phyloP scores from a whole-genome alignment of 2,113 vertebrate species.

The Myotis lucifugus region DNA sequence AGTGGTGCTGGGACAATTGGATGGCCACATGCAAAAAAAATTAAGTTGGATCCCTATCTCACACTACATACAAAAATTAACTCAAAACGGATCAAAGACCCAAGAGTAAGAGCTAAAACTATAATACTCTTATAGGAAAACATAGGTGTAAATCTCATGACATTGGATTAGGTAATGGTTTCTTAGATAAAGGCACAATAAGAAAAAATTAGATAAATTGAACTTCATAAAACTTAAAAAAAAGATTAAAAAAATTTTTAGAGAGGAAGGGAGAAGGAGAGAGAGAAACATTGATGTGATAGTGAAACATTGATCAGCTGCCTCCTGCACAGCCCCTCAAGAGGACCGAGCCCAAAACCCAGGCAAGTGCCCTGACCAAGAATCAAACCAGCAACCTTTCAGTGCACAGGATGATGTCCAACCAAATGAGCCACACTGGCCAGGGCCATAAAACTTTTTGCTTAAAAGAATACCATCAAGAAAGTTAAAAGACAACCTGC shows the following conservation, averaged over 20 bases:
- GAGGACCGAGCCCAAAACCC: not conserved
- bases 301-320: not conserved
- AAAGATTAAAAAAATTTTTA: not conserved
- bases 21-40: not conserved
- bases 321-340: not conserved
- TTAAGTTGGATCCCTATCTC: not conserved
- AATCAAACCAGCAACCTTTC: not conserved
- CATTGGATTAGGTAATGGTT: not conserved
- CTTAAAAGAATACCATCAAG: not conserved
- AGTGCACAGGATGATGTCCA: not conserved
- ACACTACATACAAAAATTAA: conserved; percentile 10
- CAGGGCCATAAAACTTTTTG: not conserved
- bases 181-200: not conserved
- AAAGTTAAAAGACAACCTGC: not conserved
- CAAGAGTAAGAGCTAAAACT: conserved; percentile 15
- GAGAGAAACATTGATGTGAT: not conserved
- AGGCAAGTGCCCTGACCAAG: not conserved
- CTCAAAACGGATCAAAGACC: conserved; percentile 33
- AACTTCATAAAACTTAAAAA: not conserved
- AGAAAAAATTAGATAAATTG: not conserved
- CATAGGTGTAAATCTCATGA: not conserved
- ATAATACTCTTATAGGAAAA: not conserved
- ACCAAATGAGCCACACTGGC: not conserved
- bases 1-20: not conserved
- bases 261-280: not conserved